These are phyloP conservation scores for Cygnus buccinator DNA, from an alignment of 2,113 vertebrate species.

Conservation along the genomic window DNA sequence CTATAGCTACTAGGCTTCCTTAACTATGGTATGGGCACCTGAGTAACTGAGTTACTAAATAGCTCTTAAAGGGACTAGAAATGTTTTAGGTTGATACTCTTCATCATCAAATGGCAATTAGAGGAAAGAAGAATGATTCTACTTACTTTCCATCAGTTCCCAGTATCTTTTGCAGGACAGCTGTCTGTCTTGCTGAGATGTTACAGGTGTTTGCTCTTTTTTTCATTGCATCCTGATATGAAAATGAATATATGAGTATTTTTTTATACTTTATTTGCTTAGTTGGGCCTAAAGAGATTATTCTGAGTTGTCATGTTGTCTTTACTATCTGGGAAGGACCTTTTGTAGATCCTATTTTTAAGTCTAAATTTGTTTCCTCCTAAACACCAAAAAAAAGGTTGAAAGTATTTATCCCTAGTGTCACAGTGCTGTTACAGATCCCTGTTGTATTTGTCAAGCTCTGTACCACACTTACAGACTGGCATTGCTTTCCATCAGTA, in stretches of 20 bases:
- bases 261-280: neutral
- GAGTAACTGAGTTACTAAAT: slow-evolving; percentile 56
- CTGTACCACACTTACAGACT: neutral
- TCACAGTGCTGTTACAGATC: neutral
- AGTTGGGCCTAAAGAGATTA: neutral
- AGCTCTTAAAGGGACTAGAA: slow-evolving; percentile 44
- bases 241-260: neutral
- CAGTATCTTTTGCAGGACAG: slow-evolving; percentile 15
- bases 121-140: slow-evolving; percentile 44
- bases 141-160: neutral
- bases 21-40: neutral
- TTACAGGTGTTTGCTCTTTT: neutral
- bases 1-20: slow-evolving; percentile 6
- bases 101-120: slow-evolving; percentile 64
- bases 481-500: neutral
- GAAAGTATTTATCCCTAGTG: neutral
- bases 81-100: slow-evolving; percentile 68
- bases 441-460: neutral
- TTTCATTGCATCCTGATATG: neutral
- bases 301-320: neutral
- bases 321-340: neutral
- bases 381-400: neutral
- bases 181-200: neutral
- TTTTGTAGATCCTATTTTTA: neutral
- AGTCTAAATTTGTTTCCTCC: neutral